Percentiles rank a stretch among this genome's conserved stretches.
phyloP scores from a whole-genome alignment of 2,797 vertebrate genomes.

The Antennarius maculatus region DNA sequence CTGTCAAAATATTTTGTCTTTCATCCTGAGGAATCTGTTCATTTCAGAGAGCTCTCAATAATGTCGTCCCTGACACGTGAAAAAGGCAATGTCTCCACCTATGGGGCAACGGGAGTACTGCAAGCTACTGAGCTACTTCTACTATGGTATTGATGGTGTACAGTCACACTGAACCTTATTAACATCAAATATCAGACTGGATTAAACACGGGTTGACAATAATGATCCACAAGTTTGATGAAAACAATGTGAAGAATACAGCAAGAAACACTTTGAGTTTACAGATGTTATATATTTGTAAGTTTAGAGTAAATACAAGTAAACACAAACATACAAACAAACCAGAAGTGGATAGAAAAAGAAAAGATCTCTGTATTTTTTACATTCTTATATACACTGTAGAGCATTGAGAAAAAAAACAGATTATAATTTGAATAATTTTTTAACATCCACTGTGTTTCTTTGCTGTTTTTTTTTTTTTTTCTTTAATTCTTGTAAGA shows the following conservation, averaged over 20 bases:
- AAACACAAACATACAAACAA: slow-evolving; percentile 56
- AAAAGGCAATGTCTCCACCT: slow-evolving; percentile 82
- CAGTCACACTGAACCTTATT: accelerated
- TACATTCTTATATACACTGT: slow-evolving; percentile 77
- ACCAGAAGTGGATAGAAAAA: slow-evolving; percentile 51
- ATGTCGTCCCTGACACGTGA: slow-evolving; percentile 20
- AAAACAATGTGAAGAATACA: slow-evolving; percentile 12
- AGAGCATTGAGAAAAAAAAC: slow-evolving; percentile 47
- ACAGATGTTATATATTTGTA: slow-evolving; percentile 62
- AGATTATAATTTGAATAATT: slow-evolving; percentile 35
- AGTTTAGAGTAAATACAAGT: slow-evolving; percentile 66
- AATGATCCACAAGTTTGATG: background rate
- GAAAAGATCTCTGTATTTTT: slow-evolving; percentile 41
- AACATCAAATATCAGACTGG: no score
- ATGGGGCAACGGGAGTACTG: slow-evolving; percentile 50
- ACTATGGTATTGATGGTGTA: no score
- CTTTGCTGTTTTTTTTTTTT: slow-evolving; percentile 30
- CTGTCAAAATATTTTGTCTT: slow-evolving; percentile 81
- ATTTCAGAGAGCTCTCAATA: slow-evolving; percentile 38
- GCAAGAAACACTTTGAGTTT: slow-evolving; percentile 28
- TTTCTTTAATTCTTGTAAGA: slow-evolving; percentile 21
- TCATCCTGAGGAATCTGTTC: slow-evolving; percentile 74
- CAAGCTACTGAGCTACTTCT: slow-evolving; percentile 5
- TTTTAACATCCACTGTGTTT: slow-evolving; percentile 23
- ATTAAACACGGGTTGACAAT: background rate